Evolutionary conservation across 2,797 vertebrate genomes (phyloP).

Genomic region (Dicrostonyx torquatus): DNA sequence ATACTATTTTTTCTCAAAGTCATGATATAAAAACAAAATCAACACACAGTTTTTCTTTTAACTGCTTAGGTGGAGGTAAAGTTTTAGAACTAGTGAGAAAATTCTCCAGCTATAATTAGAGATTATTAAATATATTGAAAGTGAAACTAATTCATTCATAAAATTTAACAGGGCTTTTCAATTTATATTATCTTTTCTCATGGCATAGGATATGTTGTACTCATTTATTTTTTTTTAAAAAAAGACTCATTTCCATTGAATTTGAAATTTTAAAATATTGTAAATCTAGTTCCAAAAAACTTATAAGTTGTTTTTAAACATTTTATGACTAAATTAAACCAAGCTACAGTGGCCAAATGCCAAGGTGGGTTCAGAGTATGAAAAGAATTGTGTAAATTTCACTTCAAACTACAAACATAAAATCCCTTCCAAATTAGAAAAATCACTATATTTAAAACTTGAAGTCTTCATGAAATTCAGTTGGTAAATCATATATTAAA

Average conservation of each 20-base stretch:
- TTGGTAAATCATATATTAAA: background rate
- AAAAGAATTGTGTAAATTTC: background rate
- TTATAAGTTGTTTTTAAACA: background rate
- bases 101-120: constrained; percentile 34
- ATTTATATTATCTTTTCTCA: background rate
- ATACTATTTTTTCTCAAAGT: constrained; percentile 6
- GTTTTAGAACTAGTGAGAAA: background rate
- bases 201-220: background rate
- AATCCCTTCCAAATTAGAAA: background rate
- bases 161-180: background rate
- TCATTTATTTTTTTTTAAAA: background rate
- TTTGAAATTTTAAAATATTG: background rate
- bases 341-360: background rate
- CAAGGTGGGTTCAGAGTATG: background rate
- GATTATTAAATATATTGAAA: constrained; percentile 9
- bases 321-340: background rate
- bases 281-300: background rate
- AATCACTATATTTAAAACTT: constrained; percentile 35
- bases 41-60: constrained; percentile 4
- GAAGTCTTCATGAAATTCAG: background rate
- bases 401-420: background rate
- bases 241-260: background rate
- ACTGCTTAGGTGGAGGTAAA: constrained; percentile 19
- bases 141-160: background rate
- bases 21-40: constrained; percentile 29